Evolutionary conservation across 1,140 invertebrate genomes (phyloP).

Genomic region (Heliothis subflexa): DNA sequence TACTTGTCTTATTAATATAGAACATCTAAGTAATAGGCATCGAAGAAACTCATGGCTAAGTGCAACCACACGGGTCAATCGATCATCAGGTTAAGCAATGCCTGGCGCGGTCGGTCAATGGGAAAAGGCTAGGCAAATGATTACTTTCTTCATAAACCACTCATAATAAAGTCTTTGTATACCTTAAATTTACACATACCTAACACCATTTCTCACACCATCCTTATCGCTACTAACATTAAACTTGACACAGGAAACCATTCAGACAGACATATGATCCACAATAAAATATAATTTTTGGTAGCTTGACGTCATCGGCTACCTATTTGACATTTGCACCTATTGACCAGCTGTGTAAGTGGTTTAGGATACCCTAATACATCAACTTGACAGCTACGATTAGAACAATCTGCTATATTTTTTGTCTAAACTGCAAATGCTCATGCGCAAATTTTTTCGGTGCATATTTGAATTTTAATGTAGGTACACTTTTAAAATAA

Average conservation of each 20-base stretch:
- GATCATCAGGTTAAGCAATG: too few species aligned
- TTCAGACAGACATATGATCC: background rate
- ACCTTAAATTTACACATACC: background rate
- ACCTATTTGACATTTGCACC: background rate
- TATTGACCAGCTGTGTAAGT: background rate
- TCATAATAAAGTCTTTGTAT: background rate
- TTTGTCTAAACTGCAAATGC: background rate
- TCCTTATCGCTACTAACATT: background rate
- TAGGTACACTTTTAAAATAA: too few species aligned
- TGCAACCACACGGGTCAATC: too few species aligned
- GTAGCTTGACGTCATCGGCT: background rate
- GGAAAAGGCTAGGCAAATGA: too few species aligned
- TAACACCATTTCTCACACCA: too few species aligned
- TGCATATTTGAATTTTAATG: too few species aligned
- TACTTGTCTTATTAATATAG: too few species aligned
- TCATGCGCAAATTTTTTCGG: too few species aligned
- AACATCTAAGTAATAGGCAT: too few species aligned
- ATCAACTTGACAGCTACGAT: background rate
- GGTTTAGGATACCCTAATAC: background rate
- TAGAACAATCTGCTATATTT: background rate
- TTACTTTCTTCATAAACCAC: too few species aligned
- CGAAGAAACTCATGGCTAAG: too few species aligned
- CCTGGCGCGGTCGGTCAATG: too few species aligned
- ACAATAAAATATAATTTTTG: background rate
- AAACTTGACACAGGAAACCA: conserved; percentile 13